Conservation (phyloP, 1,140 invertebrate genomes). For the Penaeus japonicus region DNA sequence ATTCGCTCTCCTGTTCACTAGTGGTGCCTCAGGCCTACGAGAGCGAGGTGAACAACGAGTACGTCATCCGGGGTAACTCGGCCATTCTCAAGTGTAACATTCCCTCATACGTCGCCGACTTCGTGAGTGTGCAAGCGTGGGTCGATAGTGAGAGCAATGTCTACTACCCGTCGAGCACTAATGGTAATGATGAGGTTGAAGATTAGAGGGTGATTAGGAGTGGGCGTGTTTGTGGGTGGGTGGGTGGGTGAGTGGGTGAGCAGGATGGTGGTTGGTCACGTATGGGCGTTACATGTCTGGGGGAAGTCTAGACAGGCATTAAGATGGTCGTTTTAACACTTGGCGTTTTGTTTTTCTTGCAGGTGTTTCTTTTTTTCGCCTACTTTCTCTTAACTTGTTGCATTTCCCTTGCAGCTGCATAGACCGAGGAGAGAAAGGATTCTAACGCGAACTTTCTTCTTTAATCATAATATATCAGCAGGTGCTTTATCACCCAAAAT, state of each 20-base stretch:
- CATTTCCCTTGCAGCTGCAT: too few species aligned
- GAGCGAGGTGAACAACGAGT: conserved; percentile 74
- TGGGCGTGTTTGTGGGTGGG: background rate
- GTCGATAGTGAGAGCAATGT: conserved; percentile 78
- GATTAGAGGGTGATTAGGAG: background rate
- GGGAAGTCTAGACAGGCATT: too few species aligned
- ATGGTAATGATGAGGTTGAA: conserved; percentile 29
- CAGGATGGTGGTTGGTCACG: background rate
- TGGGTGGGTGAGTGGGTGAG: background rate
- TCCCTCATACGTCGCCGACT: conserved; percentile 91
- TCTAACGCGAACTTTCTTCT: too few species aligned
- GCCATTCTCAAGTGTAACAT: conserved; percentile 93
- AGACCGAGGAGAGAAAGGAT: too few species aligned
- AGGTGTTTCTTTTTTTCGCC: too few species aligned
- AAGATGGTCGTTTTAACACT: too few species aligned
- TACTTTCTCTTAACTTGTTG: too few species aligned
- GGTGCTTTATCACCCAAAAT: too few species aligned
- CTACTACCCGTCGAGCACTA: conserved; percentile 64
- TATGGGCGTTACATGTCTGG: too few species aligned
- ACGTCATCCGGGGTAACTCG: conserved; percentile 89
- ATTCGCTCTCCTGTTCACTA: conserved; percentile 62
- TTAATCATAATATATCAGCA: too few species aligned
- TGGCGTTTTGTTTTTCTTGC: too few species aligned
- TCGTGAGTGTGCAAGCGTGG: conserved; percentile 89
- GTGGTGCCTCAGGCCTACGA: conserved; percentile 86